Conservation (phyloP, 2,797 vertebrate genomes). For the Sebastes elongatus region DNA sequence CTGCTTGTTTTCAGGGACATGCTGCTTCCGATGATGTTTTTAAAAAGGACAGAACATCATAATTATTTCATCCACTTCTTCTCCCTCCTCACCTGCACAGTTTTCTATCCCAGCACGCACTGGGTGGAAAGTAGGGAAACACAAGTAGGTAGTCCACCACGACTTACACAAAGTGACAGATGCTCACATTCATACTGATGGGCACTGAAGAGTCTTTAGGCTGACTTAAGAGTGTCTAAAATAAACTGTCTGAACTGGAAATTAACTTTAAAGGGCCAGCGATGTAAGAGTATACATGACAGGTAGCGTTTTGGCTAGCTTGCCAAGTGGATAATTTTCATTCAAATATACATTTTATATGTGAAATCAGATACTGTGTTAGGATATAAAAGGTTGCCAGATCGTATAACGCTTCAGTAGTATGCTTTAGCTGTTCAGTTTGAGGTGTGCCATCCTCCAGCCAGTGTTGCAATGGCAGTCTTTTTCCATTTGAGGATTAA, state of each 20-base stretch:
- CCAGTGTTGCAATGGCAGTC: background rate
- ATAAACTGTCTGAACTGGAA: background rate
- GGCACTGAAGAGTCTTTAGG: background rate
- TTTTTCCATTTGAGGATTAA: background rate
- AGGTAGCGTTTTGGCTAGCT: background rate
- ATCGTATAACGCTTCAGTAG: background rate
- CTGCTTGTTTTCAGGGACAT: background rate
- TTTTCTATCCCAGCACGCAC: background rate
- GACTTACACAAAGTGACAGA: constrained; percentile 29
- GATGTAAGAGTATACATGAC: background rate
- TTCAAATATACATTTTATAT: background rate
- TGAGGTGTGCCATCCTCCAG: background rate
- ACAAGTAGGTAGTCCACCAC: background rate
- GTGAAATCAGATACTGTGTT: background rate
- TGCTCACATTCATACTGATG: constrained; percentile 8
- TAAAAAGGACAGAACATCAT: constrained; percentile 31
- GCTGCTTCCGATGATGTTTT: constrained; percentile 1
- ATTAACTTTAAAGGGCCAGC: background rate
- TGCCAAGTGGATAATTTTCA: background rate
- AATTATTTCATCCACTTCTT: constrained; percentile 45
- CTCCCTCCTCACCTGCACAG: constrained; percentile 1
- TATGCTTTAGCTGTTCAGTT: background rate
- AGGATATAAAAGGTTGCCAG: background rate
- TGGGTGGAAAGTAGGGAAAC: background rate
- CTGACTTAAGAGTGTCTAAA: background rate